These are phyloP conservation scores for Nephrotoma appendiculata DNA, from an alignment of 2,888 invertebrate species.

Conservation along the genomic window DNA sequence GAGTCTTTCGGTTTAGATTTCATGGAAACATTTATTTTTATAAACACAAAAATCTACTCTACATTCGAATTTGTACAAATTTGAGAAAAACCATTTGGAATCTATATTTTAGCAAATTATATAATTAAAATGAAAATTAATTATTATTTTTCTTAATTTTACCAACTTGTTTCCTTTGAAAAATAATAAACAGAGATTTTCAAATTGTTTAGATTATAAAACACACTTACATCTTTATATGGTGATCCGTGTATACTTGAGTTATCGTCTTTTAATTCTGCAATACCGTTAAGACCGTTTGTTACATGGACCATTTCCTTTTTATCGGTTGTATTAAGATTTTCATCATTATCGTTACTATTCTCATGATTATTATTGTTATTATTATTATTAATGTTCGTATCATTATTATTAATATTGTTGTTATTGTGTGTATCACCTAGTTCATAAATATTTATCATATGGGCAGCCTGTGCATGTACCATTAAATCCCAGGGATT, in stretches of 20 bases:
- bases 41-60: not conserved
- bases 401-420: conserved; percentile 6
- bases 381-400: conserved; percentile 3
- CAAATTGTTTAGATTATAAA: not conserved
- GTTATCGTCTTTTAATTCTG: not conserved
- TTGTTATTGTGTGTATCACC: conserved; percentile 21
- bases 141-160: not conserved
- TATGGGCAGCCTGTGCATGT: conserved; percentile 52
- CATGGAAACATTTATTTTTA: not conserved
- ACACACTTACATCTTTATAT: conserved; percentile 2
- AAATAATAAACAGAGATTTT: not conserved
- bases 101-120: not conserved
- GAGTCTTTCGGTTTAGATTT: not conserved
- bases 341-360: not conserved
- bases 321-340: not conserved
- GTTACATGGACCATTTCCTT: not conserved
- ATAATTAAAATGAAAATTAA: not conserved
- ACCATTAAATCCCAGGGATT: conserved; percentile 58
- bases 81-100: not conserved
- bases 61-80: not conserved
- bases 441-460: conserved; percentile 53
- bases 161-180: not conserved
- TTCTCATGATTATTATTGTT: not conserved
- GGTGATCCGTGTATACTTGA: conserved; percentile 5
- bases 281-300: not conserved